Evolutionary conservation across 2,113 vertebrate genomes (phyloP).

Genomic region (Gnathonemus echidnorhynchus): DNA sequence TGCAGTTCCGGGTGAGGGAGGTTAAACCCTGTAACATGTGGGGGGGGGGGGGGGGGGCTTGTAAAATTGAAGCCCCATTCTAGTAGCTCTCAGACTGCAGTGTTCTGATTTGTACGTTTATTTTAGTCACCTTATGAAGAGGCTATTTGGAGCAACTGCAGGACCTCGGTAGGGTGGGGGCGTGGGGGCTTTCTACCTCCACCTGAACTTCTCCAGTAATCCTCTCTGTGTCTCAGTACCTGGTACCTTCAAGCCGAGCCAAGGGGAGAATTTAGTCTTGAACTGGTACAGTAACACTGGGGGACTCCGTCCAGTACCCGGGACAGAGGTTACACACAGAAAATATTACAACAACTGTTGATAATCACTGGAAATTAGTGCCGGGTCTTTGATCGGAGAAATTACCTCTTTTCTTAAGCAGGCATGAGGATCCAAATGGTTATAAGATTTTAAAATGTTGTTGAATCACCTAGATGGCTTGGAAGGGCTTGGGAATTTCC

Average conservation of each 20-base stretch:
- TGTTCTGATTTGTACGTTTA: background rate
- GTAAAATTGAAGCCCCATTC: background rate
- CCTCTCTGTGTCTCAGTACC: background rate
- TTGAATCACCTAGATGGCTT: background rate
- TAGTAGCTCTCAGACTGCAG: background rate
- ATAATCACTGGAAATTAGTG: background rate
- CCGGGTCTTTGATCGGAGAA: background rate
- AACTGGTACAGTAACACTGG: background rate
- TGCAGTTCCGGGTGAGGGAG: background rate
- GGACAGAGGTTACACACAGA: background rate
- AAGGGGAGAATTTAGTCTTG: conserved; percentile 34
- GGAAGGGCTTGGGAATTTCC: background rate
- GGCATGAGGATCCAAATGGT: background rate
- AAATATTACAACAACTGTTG: background rate
- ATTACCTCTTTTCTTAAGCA: background rate
- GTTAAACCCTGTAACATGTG: background rate
- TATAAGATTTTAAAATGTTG: background rate
- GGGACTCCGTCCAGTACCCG: background rate
- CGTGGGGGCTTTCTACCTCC: background rate
- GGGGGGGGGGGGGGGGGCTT: background rate
- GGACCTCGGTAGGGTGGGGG: background rate
- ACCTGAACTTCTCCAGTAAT: background rate
- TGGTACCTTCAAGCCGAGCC: conserved; percentile 15
- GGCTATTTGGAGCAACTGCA: background rate
- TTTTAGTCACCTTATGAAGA: background rate